These are phyloP conservation scores for Sakesphorus luctuosus DNA, from an alignment of 2,113 vertebrate genomes.

Conservation along the genomic window DNA sequence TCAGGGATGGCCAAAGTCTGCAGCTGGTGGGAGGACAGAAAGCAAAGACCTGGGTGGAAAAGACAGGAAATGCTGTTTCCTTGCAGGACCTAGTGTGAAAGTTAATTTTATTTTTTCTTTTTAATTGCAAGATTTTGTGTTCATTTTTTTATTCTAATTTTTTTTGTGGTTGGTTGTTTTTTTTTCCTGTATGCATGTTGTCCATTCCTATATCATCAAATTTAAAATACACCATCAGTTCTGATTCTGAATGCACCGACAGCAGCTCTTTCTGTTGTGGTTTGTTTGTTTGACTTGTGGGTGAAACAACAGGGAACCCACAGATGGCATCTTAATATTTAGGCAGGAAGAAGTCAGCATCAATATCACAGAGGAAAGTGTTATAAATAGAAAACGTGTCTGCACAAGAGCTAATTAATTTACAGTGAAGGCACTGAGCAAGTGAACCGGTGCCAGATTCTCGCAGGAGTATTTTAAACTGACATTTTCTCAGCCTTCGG, in stretches of 20 bases:
- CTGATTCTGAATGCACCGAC: neutral
- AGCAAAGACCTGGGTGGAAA: neutral
- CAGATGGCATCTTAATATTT: conserved; percentile 40
- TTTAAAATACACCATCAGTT: neutral
- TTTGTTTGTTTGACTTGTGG: conserved; percentile 59
- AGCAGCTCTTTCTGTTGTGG: conserved; percentile 13
- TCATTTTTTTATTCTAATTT: neutral
- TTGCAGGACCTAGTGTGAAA: neutral
- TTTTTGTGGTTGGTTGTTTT: too few species aligned
- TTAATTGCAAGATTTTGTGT: neutral
- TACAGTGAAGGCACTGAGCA: conserved; percentile 23
- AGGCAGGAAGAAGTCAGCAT: conserved; percentile 19
- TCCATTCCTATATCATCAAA: neutral
- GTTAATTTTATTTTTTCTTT: neutral
- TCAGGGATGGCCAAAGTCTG: neutral
- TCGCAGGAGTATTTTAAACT: conserved; percentile 22
- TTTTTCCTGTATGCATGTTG: accelerated
- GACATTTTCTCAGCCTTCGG: conserved; percentile 4
- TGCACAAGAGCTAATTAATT: conserved; percentile 59
- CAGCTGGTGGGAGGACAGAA: neutral
- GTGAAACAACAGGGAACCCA: conserved; percentile 30
- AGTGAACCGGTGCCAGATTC: neutral
- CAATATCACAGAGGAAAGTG: neutral
- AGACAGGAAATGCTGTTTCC: neutral
- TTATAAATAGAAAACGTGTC: conserved; percentile 65